A percentile compares a stretch with the other conserved stretches of the same genome.
Conservation (phyloP, 2,888 invertebrate species). For the Eupithecia subumbrata region DNA sequence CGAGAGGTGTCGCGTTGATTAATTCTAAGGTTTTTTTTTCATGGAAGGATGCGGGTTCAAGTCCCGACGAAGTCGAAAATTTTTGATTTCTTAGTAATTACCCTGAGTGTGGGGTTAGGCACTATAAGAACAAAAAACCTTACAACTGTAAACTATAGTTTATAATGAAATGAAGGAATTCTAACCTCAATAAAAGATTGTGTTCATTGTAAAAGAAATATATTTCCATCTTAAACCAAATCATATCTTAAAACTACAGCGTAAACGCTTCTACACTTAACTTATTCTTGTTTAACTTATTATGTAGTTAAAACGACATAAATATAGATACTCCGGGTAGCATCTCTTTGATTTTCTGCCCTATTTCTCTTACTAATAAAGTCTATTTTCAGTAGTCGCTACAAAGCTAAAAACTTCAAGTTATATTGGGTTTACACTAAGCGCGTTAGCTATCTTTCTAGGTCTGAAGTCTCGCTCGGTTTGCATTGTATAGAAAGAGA, state of each 20-base stretch:
- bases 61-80: no score
- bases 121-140: no score
- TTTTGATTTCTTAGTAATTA: no score
- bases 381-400: not conserved
- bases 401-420: not conserved
- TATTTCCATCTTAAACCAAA: constrained; percentile 60
- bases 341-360: constrained; percentile 12
- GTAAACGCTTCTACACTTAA: constrained; percentile 39
- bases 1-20: no score
- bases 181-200: constrained; percentile 34
- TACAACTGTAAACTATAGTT: no score
- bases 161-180: not conserved
- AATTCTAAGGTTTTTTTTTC: no score
- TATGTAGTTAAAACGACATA: constrained; percentile 11
- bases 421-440: not conserved
- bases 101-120: no score
- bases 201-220: constrained; percentile 56
- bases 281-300: constrained; percentile 38
- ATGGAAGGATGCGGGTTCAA: no score
- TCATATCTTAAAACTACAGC: constrained; percentile 51
- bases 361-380: not conserved
- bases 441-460: no score
- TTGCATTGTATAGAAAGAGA: no score
- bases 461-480: no score
- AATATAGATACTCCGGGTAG: constrained; percentile 10